Base-by-base conservation (phyloP, 2,797 vertebrate genomes). In the Novumbra hubbsi region DNA sequence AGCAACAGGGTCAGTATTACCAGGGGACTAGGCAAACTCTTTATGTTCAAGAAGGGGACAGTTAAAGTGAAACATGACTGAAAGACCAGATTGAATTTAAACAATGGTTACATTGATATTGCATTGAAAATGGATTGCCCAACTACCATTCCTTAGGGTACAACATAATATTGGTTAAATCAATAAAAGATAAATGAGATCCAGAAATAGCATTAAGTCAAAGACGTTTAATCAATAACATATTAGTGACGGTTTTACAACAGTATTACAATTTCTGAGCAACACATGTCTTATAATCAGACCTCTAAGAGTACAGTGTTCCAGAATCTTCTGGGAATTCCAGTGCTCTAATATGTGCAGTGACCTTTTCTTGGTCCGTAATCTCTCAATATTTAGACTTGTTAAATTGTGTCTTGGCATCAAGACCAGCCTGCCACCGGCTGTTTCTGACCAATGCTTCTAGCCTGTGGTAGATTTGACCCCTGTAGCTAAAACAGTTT, bases 111-210 rank as follows among this genome's bases (percentile, higher is more conserved):
- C 32, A 21, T 66, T n/a, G n/a, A 73, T 14, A 73, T 70, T 60
- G 66, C 50, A 41, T 65, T 57, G 34, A 45, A 24, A 64, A 71
- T 63, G 41, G 71, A 50, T 62, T 77, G 34, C 52, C 76, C 70
- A 60, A 24, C 68, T 32, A 71, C 72, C 65, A 24, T 78, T 68
- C 81, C 73, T 74, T 64, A n/a, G 21, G 60, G n/a, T 28, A 68
- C 68, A 55, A 48, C 69, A 73, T 38, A 73, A 64, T 27, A 14
- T 60, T 11, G 55, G 8, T 21, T 60, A 60, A 24, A 12, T 24
- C 3, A n/a, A 60, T 4, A 24, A 1, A 27, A 24, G 24, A 9
- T 27, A 60, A 17, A 27, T 24, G 55, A 27, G 21, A 60, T 24
- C 21, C 21, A 60, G 55, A 21, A 27, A 24, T 11, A 60, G 12